These are phyloP conservation scores for Zootoca vivipara DNA, from an alignment of 2,113 vertebrate genomes.

Conservation along the genomic window DNA sequence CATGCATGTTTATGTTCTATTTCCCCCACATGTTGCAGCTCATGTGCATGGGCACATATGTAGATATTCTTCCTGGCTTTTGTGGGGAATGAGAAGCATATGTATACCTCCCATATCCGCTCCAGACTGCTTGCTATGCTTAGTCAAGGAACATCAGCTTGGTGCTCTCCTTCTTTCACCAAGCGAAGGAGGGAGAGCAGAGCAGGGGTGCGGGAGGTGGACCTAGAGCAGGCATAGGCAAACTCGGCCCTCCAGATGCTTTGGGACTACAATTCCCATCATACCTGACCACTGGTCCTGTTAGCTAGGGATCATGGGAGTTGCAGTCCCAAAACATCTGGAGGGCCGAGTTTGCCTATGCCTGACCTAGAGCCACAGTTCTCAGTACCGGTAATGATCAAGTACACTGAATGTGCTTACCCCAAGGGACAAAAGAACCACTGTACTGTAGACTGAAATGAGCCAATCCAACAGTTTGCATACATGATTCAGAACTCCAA, in stretches of 20 bases:
- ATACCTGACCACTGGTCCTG: too few species aligned
- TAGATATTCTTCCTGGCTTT: too few species aligned
- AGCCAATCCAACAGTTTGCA: background rate
- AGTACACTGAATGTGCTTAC: background rate
- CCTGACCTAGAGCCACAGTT: too few species aligned
- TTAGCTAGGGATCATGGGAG: too few species aligned
- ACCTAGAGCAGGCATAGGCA: too few species aligned
- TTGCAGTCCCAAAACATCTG: too few species aligned
- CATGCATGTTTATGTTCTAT: too few species aligned
- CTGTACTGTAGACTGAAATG: background rate
- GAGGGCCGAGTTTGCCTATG: too few species aligned
- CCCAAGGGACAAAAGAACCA: background rate
- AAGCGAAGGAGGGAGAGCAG: background rate
- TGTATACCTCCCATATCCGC: background rate
- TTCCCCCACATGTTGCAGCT: background rate
- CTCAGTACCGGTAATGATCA: background rate
- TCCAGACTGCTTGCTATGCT: too few species aligned
- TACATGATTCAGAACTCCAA: background rate
- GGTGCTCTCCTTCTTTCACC: background rate
- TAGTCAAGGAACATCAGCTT: background rate
- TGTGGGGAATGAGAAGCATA: background rate
- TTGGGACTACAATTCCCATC: too few species aligned
- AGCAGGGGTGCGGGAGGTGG: background rate
- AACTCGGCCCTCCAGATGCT: too few species aligned
- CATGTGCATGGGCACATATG: background rate